A percentile compares a stretch with the other conserved stretches of the same genome.
Evolutionary conservation across 2,797 vertebrate species (phyloP).

Genomic region (Salarias fasciatus): DNA sequence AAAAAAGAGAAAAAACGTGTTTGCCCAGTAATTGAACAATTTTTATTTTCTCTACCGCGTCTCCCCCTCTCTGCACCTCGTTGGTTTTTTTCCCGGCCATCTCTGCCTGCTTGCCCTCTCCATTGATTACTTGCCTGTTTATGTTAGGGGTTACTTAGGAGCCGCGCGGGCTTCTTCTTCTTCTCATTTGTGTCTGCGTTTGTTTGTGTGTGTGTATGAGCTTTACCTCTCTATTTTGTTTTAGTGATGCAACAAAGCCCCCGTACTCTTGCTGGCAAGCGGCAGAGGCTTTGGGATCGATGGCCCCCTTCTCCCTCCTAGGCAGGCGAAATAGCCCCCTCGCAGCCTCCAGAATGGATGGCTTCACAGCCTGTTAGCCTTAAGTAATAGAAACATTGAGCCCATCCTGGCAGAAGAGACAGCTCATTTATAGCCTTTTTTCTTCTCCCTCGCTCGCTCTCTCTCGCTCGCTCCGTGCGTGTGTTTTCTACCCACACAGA

Average conservation of each 20-base stretch:
- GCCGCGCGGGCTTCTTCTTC: conserved; percentile 76
- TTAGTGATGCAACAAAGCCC: conserved; percentile 83
- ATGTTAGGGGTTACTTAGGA: conserved; percentile 89
- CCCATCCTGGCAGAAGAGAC: conserved; percentile 98
- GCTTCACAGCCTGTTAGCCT: conserved; percentile 99
- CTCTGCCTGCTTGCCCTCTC: conserved; percentile 81
- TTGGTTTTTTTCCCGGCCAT: conserved; percentile 57
- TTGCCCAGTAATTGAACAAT: conserved; percentile 96
- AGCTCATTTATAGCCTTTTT: conserved; percentile 97
- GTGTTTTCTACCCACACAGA: conserved; percentile 89
- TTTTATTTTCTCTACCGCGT: conserved; percentile 88
- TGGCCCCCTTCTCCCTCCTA: conserved; percentile 85
- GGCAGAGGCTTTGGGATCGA: conserved; percentile 85
- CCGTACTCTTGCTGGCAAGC: conserved; percentile 80
- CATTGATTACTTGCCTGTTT: conserved; percentile 95
- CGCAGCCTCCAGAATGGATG: conserved; percentile 93
- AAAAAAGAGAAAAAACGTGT: conserved; percentile 90
- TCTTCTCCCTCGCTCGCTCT: conserved; percentile 46
- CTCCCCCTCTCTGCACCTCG: conserved; percentile 71
- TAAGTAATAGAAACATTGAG: conserved; percentile 99
- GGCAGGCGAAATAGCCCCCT: conserved; percentile 89
- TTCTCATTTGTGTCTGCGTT: conserved; percentile 79
- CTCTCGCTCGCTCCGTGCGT: conserved; percentile 58
- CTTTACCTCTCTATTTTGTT: conserved; percentile 84
- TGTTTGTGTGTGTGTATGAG: conserved; percentile 54